Base-by-base conservation (phyloP, 2,888 invertebrate genomes). In the Miltochrista miniata region DNA sequence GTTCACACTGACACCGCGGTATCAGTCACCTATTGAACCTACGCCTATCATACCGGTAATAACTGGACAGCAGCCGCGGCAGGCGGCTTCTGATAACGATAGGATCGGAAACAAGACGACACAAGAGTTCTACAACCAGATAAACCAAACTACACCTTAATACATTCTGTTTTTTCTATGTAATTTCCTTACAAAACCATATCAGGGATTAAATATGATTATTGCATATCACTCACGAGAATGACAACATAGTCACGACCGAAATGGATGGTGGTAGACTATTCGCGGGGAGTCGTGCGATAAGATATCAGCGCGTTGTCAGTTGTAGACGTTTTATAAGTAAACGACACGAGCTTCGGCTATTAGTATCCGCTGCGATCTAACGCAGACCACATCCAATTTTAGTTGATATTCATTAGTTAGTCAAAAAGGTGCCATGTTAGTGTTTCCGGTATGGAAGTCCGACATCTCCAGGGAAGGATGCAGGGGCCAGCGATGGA, bases 11-110 rank as follows among this genome's bases (percentile, higher is more conserved):
- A 84, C 83, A 78, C 69, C 63, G 66, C 68, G 72, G 69, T 90
- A 91, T 92, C 90, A 85, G 82, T 87, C 91, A 93, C 93, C 93
- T 92, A 87, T 90, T 93, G 93, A 93, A 92, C 93, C 89, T 83
- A 85, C 90, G 92, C 88, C 92, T 87, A 83, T 80, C 79, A 61
- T 79, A 86, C 93, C 77, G 88, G 93, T 92, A 90, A 85, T 88
- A 91, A 92, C 93, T 83, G 86, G 93, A 85, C 87, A 66, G 61
- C 81, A 79, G 87, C 90, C 88, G 90, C 85, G 76, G 72, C 84
- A 81, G 79, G 89, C 90, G 83, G 91, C 88, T 90, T 55, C 73
- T 75, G 90, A 90, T 90, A 90, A 89, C 82, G 72, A 70, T 61
- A 75, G 76, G 72, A 68, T 45, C 60, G 63, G 61, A 24, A 24